These are phyloP conservation scores for Thymelicus lineola DNA, from an alignment of 2,888 invertebrate species.

Conservation along the genomic window DNA sequence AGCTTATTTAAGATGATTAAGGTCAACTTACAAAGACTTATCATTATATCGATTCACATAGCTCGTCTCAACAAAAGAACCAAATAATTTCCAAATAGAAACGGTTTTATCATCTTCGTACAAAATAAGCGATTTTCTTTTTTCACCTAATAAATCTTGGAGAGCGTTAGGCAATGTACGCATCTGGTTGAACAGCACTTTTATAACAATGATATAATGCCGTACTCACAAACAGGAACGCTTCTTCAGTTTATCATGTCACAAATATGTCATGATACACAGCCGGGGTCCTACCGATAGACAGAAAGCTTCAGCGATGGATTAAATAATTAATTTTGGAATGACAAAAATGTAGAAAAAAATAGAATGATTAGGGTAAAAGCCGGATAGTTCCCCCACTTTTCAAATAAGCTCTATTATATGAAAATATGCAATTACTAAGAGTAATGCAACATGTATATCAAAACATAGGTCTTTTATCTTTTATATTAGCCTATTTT, in stretches of 20 bases:
- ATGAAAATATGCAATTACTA: no score
- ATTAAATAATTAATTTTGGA: neutral
- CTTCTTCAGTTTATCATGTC: conserved; percentile 32
- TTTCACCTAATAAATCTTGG: conserved; percentile 29
- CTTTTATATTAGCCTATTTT: no score
- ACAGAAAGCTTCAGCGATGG: neutral
- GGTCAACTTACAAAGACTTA: no score
- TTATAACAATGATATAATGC: conserved; percentile 32
- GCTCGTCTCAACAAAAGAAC: neutral
- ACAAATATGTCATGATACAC: conserved; percentile 24
- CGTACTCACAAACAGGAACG: conserved; percentile 34
- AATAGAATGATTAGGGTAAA: no score
- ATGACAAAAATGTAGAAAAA: no score
- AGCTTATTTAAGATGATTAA: no score
- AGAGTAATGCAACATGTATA: no score
- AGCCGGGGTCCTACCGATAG: neutral
- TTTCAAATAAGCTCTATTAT: no score
- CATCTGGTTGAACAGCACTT: conserved; percentile 26
- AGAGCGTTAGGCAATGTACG: conserved; percentile 12
- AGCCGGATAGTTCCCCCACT: no score
- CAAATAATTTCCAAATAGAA: conserved; percentile 13
- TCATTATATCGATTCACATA: no score
- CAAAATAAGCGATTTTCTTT: conserved; percentile 27
- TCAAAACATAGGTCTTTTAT: no score
- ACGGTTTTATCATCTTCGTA: neutral